Conservation (phyloP, 2,888 invertebrate genomes). For the Xestia xanthographa region DNA sequence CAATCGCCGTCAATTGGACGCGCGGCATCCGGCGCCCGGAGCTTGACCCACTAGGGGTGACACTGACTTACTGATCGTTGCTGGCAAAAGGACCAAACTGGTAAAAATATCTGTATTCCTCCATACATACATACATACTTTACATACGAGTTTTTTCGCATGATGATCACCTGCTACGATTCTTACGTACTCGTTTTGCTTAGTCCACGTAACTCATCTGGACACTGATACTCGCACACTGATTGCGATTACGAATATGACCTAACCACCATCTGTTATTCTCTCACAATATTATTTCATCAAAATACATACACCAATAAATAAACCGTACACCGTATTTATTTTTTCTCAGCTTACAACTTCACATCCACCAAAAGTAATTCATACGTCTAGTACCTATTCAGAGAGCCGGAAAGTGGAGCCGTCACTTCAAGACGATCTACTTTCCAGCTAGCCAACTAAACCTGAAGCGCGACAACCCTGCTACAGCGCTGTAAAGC, state of each 20-base stretch:
- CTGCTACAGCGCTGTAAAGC: constrained; percentile 35
- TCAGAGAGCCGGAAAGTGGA: constrained; percentile 51
- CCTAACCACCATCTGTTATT: not conserved
- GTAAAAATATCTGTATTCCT: not conserved
- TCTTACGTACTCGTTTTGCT: not conserved
- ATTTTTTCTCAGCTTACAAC: constrained; percentile 6
- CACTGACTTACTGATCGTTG: not conserved
- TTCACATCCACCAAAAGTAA: constrained; percentile 9
- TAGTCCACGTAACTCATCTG: not conserved
- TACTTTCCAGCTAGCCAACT: constrained; percentile 40
- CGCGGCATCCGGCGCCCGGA: not conserved
- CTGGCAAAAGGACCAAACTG: not conserved
- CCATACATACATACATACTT: not conserved
- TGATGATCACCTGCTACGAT: not conserved
- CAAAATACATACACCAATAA: not conserved
- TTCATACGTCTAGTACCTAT: constrained; percentile 27
- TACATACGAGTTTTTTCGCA: not conserved
- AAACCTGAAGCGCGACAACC: constrained; percentile 40
- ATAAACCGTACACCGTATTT: constrained; percentile 1
- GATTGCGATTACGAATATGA: not conserved
- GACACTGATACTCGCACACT: not conserved
- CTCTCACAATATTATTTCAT: not conserved
- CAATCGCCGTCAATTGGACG: constrained; percentile 2
- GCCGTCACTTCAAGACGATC: constrained; percentile 40
- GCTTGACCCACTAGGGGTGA: not conserved